phyloP scores from a whole-genome alignment of 2,888 invertebrate species.

The Bellardia pandia region DNA sequence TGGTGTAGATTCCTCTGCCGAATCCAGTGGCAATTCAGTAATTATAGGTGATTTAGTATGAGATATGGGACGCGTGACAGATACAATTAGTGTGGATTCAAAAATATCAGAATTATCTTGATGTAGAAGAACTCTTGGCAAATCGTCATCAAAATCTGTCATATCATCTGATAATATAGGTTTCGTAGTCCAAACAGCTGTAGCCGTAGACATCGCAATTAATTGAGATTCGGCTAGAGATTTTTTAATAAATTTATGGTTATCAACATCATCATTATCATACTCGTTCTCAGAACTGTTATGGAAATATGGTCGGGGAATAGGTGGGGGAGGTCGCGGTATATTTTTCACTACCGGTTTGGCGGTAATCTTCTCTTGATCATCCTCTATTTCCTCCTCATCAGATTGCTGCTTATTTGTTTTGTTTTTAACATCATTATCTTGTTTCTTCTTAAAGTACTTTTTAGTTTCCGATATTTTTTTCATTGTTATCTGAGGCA shows the following conservation, averaged over 20 bases:
- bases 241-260: slow-evolving; percentile 48
- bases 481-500: slow-evolving; percentile 77
- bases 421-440: slow-evolving; percentile 71
- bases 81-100: slow-evolving; percentile 81
- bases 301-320: slow-evolving; percentile 52
- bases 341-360: slow-evolving; percentile 10
- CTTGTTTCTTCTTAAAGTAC: slow-evolving; percentile 77
- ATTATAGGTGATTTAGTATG: slow-evolving; percentile 69
- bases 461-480: slow-evolving; percentile 80
- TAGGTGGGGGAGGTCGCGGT: slow-evolving; percentile 36
- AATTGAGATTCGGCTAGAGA: slow-evolving; percentile 56
- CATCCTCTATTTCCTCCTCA: slow-evolving; percentile 75
- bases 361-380: slow-evolving; percentile 68
- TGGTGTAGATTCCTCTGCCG: slow-evolving; percentile 39
- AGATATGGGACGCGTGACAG: slow-evolving; percentile 78
- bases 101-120: slow-evolving; percentile 81
- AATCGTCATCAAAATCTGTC: slow-evolving; percentile 75
- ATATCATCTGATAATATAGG: slow-evolving; percentile 78
- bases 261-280: slow-evolving; percentile 60
- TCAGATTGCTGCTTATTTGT: slow-evolving; percentile 74
- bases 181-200: slow-evolving; percentile 80
- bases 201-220: slow-evolving; percentile 57
- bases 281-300: slow-evolving; percentile 73
- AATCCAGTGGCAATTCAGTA: slow-evolving; percentile 71
- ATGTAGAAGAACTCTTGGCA: slow-evolving; percentile 81